Base-by-base conservation (phyloP, 1,140 invertebrate genomes). In the Cyrtorhinus lividipennis region DNA sequence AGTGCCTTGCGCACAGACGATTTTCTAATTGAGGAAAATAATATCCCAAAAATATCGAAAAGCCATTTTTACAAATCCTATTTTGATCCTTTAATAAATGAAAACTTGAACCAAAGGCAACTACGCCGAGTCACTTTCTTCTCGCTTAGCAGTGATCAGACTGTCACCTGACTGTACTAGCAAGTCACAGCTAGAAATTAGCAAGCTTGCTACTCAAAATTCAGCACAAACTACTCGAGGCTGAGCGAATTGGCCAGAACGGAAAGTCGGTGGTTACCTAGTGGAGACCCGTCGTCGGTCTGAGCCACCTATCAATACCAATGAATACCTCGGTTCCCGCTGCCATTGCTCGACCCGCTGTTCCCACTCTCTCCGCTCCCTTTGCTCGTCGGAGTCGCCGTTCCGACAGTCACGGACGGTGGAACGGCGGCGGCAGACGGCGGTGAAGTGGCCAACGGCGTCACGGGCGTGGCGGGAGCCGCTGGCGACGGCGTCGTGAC, bases 1-100 rank as follows among this genome's bases (percentile, higher is more conserved):
- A n/a, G n/a, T n/a, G 80, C 5, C 76, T 69, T 70, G 68, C 64
- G 70, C 68, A 66, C 13, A 27, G 59, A 13, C 15, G 27, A 30
- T 48, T 30, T 15, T 1, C 24, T 62, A 2, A 22, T 38, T 2
- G 60, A 22, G 12, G 48, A 10, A 30, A n/a, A 27, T 10, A 38
- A 23, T 1, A 13, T 26, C n/a, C 25, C 20, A 13, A 30, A 24
- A 10, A 44, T 44, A 24, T 22, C 53, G 60, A n/a, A n/a, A n/a
- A n/a, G n/a, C n/a, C n/a, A n/a, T n/a, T n/a, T n/a, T n/a, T n/a
- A n/a, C n/a, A n/a, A n/a, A n/a, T n/a, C n/a, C n/a, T n/a, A n/a
- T n/a, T n/a, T n/a, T n/a, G n/a, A n/a, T n/a, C n/a, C n/a, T n/a
- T n/a, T n/a, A n/a, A n/a, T n/a, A n/a, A n/a, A n/a, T n/a, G n/a